phyloP scores from a whole-genome alignment of 2,888 invertebrate genomes.

The Thymelicus sylvestris region DNA sequence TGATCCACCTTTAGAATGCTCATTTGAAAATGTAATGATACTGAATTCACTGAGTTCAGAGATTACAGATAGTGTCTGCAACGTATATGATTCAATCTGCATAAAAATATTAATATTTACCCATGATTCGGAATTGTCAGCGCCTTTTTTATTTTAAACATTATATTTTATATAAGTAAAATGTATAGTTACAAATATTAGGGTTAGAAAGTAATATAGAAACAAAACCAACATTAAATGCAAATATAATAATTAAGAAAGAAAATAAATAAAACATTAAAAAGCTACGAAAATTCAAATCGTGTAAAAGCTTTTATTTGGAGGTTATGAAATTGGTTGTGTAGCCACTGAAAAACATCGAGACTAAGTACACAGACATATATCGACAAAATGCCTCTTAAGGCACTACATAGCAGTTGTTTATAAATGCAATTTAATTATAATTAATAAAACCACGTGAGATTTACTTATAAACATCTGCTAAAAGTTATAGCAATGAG shows the following conservation, averaged over 20 bases:
- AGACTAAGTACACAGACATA: slow-evolving; percentile 26
- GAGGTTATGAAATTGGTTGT: slow-evolving; percentile 40
- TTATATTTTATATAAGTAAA: too few species aligned
- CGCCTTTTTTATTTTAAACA: too few species aligned
- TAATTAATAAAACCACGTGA: not conserved
- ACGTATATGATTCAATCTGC: too few species aligned
- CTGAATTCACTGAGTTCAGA: too few species aligned
- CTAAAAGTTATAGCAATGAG: slow-evolving; percentile 38
- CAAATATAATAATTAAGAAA: slow-evolving; percentile 45
- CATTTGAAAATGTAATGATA: too few species aligned
- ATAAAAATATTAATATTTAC: too few species aligned
- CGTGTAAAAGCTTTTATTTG: slow-evolving; percentile 46
- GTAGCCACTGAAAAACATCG: slow-evolving; percentile 46
- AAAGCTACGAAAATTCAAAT: slow-evolving; percentile 53
- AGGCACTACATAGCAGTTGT: slow-evolving; percentile 34
- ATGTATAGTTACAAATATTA: slow-evolving; percentile 24
- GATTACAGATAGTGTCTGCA: too few species aligned
- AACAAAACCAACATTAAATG: slow-evolving; percentile 35
- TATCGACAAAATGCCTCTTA: slow-evolving; percentile 49
- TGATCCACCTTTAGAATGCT: too few species aligned
- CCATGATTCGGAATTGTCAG: too few species aligned
- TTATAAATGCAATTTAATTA: slow-evolving; percentile 32
- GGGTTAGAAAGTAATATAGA: slow-evolving; percentile 22
- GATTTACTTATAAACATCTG: slow-evolving; percentile 41
- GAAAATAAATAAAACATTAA: slow-evolving; percentile 45